Evolutionary conservation across 2,113 vertebrate genomes (phyloP).

Genomic region (Scartelaos histophorus): DNA sequence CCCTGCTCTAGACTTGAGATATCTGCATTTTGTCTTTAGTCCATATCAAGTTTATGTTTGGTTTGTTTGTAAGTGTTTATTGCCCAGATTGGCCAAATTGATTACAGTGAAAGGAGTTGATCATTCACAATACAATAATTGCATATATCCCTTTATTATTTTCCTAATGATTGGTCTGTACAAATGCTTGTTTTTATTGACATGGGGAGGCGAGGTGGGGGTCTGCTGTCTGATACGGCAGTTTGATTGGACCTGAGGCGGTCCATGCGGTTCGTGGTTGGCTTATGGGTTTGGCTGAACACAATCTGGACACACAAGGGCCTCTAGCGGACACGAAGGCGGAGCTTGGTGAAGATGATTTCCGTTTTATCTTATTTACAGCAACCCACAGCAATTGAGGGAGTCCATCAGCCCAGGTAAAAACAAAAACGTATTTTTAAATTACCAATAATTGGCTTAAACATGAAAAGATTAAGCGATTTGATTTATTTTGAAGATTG

Average conservation of each 20-base stretch:
- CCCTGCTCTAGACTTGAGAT: too few species aligned
- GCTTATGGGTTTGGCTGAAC: constrained; percentile 69
- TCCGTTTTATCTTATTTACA: constrained; percentile 62
- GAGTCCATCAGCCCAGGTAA: constrained; percentile 69
- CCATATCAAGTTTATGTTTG: not conserved
- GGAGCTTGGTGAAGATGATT: constrained; percentile 39
- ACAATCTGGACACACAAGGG: constrained; percentile 47
- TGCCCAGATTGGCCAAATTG: too few species aligned
- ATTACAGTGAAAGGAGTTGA: too few species aligned
- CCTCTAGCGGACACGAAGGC: constrained; percentile 26
- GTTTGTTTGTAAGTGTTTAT: too few species aligned
- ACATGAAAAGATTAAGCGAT: not conserved
- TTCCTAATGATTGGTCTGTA: not conserved
- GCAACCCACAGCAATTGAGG: constrained; percentile 57
- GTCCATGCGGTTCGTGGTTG: too few species aligned
- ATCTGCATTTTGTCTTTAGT: too few species aligned
- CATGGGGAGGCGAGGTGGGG: not conserved
- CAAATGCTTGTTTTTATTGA: not conserved
- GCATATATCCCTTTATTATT: too few species aligned
- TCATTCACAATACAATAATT: too few species aligned
- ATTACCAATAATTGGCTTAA: not conserved
- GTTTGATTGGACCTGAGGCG: constrained; percentile 42
- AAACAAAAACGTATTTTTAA: constrained; percentile 16
- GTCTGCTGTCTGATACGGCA: not conserved
- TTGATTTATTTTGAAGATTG: not conserved